Evolutionary conservation across 2,113 vertebrate genomes (phyloP).

Genomic region (Phylloscopus trochiloides): DNA sequence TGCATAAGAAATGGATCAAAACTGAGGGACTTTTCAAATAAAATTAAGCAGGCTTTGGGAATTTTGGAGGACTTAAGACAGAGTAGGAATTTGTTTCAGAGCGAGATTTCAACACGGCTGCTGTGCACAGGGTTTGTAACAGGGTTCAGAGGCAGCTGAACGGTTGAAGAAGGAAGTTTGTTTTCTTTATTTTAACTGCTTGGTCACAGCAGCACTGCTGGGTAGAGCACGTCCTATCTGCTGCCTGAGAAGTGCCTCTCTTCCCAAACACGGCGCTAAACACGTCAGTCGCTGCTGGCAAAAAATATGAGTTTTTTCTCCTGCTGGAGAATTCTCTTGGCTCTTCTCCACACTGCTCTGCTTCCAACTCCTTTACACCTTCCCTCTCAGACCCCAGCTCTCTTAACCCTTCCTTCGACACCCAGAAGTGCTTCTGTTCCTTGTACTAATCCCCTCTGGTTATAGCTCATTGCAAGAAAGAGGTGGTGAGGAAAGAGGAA

Average conservation of each 20-base stretch:
- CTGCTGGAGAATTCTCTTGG: background rate
- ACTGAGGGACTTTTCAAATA: background rate
- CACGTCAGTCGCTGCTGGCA: background rate
- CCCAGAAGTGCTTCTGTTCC: background rate
- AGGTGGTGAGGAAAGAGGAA: background rate
- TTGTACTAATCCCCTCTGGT: rapidly evolving
- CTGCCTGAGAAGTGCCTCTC: background rate
- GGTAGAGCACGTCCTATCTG: background rate
- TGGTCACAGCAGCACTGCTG: background rate
- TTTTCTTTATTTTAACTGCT: background rate
- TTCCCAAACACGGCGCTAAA: background rate
- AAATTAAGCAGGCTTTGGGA: background rate
- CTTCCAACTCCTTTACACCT: background rate
- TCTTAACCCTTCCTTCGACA: background rate
- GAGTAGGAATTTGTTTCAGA: background rate
- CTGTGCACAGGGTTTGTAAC: background rate
- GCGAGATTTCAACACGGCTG: background rate
- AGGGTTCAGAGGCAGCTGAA: background rate
- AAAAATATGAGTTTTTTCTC: background rate
- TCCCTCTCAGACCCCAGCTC: background rate
- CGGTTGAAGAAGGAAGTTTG: background rate
- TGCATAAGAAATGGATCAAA: background rate
- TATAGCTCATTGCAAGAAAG: background rate
- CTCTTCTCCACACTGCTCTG: background rate
- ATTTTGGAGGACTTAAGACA: background rate